Evolutionary conservation across 2,113 vertebrate genomes (phyloP), one percentile per base, ranked within the genome.

Genomic region (Noturus placidus): DNA sequence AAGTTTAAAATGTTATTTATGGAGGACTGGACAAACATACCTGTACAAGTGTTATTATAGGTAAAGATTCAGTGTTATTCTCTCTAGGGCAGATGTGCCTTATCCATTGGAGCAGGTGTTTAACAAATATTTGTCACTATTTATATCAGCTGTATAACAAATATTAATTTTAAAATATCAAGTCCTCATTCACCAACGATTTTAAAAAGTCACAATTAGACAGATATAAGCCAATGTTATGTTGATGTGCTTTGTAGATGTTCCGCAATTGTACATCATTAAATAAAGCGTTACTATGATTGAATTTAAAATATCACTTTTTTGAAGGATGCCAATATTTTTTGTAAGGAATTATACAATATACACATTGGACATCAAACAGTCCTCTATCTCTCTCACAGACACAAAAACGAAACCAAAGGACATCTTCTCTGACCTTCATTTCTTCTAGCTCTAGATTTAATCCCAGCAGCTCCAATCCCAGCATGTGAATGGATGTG

Each of bases 361-460:
- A 72, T 38, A 42, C 20, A 74, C 35, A 76, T 76, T 50, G 72
- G 42, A 50, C 10, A 42, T 42, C 10, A 3, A 76, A 13, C 22
- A 1, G 22, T 27, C 22, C 42, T 76, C 11, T 74, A 8, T 72
- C 33, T 35, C 6, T 42, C 35, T 42, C 30, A n/a, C 77, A 67
- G 19, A 54, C 54, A 88, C 27, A 46, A 88, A 89, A 80, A 82
- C 46, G 57, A 74, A 74, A 50, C 35, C 46, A 54, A 76, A 46
- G 67, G 61, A 72, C 79, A 57, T 83, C 27, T 84, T 89, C 83
- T 87, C 30, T 69, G 63, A 76, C 85, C 87, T 89, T 86, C 82
- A 86, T 89, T 87, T 83, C 77, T 56, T 50, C 82, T 19, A n/a
- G 86, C 35, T 84, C 30, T 82, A 70, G 61, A 78, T 90, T 84